Evolutionary conservation across 1,140 invertebrate species (phyloP), one percentile per base, ranked within the genome.

Genomic region (Nebria ingens): DNA sequence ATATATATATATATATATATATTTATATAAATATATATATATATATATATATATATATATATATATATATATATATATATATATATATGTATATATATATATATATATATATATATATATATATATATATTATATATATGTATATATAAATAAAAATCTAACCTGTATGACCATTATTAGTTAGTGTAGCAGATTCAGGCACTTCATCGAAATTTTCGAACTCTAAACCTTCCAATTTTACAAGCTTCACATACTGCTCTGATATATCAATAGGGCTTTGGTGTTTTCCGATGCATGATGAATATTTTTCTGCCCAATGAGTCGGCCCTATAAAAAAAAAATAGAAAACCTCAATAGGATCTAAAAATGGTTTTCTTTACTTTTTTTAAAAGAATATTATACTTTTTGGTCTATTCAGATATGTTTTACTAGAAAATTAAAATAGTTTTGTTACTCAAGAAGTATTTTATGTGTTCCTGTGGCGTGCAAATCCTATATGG

Each of bases 251-350:
- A n/a, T 74, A 69, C 2, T 83, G 76, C 25, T 83, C 76, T 59
- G 85, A 78, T 52, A 91, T 91, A 64, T 91, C 84, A 40, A 91
- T 91, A 0, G 89, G 89, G 52, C 87, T 89, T 65, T 91, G 89
- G 62, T 84, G 81, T 68, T 89, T 88, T 17, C 87, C 87, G 17
- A 79, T 71, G 61, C 87, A 90, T 17, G 78, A 74, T 2, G 78
- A 65, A 61, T 79, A 88, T 1, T 79, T 70, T 21, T 86, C 76
- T 2, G 79, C 76, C 87, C 87, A 90, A 59, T 83, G 73, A 1
- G 68, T 70, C 2, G 87, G 86, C 59, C 86, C 87, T 86, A 60
- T 55, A 61, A 60, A 54, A 51, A 29, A 56, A 54, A 20, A 21
- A 54, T 56, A 34, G n/a, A 34, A 9, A 34, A 34, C n/a, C n/a